Evolutionary conservation across 1,140 invertebrate species (phyloP), one percentile per base, ranked within the genome.

Genomic region (Orchestia grillus): DNA sequence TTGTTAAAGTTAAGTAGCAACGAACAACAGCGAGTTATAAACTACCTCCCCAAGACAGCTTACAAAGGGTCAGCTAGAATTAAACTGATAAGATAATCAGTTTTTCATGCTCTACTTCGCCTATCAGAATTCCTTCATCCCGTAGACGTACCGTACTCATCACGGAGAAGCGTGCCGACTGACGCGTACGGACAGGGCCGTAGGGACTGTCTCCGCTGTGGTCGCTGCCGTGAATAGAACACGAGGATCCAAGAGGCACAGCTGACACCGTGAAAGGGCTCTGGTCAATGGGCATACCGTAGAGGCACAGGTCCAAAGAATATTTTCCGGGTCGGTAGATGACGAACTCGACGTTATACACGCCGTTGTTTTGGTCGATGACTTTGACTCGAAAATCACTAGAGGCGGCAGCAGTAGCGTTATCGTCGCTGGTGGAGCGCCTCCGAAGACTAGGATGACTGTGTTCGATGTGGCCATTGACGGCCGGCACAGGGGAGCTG

Each of bases 361-460:
- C 97, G 36, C 97, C 98, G 97, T 98, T 97, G 47, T 97, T 97
- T 95, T 97, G 97, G 97, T 98, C 97, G 19, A 97, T 97, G n/a
- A 98, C 97, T 87, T 97, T 96, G 28, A 96, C 96, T 28, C 62
- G 90, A 42, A 77, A 95, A 44, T 94, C 92, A 62, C 96, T 96
- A 44, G 96, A 96, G 42, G 96, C 96, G 47, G 91, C 42, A 36
- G 96, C 96, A 42, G 92, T 94, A 4, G 96, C 95, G 91, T 96
- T 94, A 28, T 96, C 96, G 45, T 96, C 96, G 95, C 44, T 96
- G 3, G 96, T 96, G 41, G 96, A 96, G 41, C 96, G 96, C 23
- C 96, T 96, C 0, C 95, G 96, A 44, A 96, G 19, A 91, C 94
- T 44, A 96, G 88, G 92, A 95, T 96, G 47, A 96, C 96, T 45